These are phyloP conservation scores for Cervus canadensis DNA, from an alignment of 2,113 vertebrate species.

Conservation along the genomic window DNA sequence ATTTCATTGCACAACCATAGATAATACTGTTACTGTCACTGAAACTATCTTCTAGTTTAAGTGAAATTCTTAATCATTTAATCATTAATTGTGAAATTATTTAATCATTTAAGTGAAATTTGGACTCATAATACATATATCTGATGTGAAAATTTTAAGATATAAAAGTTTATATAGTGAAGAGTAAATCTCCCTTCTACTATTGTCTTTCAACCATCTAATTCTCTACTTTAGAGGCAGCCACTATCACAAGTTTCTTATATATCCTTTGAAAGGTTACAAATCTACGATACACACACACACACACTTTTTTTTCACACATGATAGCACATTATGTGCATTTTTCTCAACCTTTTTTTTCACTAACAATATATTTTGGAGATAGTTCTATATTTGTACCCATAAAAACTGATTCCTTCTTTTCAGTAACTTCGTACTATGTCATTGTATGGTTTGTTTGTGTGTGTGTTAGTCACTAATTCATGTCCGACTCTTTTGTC, in stretches of 20 bases:
- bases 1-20: neutral
- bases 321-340: neutral
- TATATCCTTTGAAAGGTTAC: neutral
- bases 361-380: neutral
- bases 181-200: neutral
- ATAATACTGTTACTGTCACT: neutral
- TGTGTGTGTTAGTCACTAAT: neutral
- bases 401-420: neutral
- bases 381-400: neutral
- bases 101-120: neutral
- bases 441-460: neutral
- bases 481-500: neutral
- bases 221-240: neutral
- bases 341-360: neutral
- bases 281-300: neutral
- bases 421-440: neutral
- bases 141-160: neutral
- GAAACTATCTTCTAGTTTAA: neutral
- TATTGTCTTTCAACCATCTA: neutral
- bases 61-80: too few species aligned
- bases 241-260: neutral
- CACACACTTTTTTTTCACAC: neutral
- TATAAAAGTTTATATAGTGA: neutral
- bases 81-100: too few species aligned
- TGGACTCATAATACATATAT: neutral